Evolutionary conservation across 2,888 invertebrate species (phyloP).

Genomic region (Callyntrura sp.): DNA sequence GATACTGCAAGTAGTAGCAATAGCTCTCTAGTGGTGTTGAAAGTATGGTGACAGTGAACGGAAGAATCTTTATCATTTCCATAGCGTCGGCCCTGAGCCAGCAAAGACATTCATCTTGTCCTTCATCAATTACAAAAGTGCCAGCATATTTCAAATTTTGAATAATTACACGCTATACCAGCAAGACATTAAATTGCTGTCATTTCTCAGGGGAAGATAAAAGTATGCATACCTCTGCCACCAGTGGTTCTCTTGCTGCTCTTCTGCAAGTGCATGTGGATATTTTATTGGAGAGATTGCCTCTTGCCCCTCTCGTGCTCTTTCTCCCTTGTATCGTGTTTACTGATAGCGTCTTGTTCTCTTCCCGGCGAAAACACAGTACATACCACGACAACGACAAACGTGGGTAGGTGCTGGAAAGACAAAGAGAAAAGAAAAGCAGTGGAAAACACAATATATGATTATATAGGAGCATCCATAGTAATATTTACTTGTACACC

Average conservation of each 20-base stretch:
- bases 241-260: not conserved
- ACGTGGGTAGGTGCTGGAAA: not conserved
- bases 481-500: not conserved
- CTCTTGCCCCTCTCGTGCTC: slow-evolving; percentile 6
- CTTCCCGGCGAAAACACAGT: not conserved
- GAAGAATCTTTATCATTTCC: slow-evolving; percentile 78
- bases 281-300: slow-evolving; percentile 71
- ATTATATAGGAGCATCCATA: not conserved
- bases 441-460: slow-evolving; percentile 5
- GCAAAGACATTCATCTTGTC: slow-evolving; percentile 77
- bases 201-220: slow-evolving; percentile 74
- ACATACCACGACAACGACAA: not conserved
- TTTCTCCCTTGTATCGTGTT: not conserved
- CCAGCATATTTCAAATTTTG: slow-evolving; percentile 81
- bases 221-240: slow-evolving; percentile 1
- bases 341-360: slow-evolving; percentile 10
- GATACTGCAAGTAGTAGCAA: too few relatives aligned
- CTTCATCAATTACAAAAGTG: slow-evolving; percentile 81
- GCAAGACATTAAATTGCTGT: slow-evolving; percentile 77
- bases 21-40: not conserved
- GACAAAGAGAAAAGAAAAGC: slow-evolving; percentile 1
- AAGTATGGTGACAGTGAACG: slow-evolving; percentile 44
- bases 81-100: slow-evolving; percentile 69
- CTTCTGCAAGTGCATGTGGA: slow-evolving; percentile 36
- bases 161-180: slow-evolving; percentile 78